Conservation (phyloP, 2,888 invertebrate species). For the Flabesymbios commensalis region DNA sequence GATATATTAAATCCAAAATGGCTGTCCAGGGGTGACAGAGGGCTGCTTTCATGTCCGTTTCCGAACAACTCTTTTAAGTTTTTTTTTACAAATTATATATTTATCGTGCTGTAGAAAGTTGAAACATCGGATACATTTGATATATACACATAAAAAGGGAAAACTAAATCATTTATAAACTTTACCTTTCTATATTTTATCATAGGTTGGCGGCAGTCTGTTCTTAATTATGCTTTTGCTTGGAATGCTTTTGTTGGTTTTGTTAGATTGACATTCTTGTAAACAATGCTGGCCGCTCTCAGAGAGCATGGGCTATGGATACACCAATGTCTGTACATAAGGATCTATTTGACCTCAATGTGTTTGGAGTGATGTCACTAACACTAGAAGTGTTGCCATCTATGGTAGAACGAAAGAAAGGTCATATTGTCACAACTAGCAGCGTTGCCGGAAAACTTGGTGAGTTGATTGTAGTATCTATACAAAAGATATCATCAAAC, state of each 20-base stretch:
- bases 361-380: conserved; percentile 74
- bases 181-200: neutral
- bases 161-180: neutral
- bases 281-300: conserved; percentile 81
- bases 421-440: conserved; percentile 77
- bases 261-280: conserved; percentile 77
- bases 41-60: no score
- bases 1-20: no score
- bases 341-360: conserved; percentile 77
- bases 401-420: conserved; percentile 64
- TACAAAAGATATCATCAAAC: no score
- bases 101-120: no score
- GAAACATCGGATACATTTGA: no score
- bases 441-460: conserved; percentile 75
- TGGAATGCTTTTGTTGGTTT: no score
- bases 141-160: no score
- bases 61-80: no score
- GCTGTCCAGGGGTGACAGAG: no score
- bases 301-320: conserved; percentile 74
- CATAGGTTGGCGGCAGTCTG: neutral
- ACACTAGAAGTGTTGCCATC: conserved; percentile 72
- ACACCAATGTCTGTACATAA: conserved; percentile 74
- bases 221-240: conserved; percentile 15
- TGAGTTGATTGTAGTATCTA: no score
- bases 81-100: no score